phyloP scores from a whole-genome alignment of 1,140 invertebrate species.

The Colletes gigas region DNA sequence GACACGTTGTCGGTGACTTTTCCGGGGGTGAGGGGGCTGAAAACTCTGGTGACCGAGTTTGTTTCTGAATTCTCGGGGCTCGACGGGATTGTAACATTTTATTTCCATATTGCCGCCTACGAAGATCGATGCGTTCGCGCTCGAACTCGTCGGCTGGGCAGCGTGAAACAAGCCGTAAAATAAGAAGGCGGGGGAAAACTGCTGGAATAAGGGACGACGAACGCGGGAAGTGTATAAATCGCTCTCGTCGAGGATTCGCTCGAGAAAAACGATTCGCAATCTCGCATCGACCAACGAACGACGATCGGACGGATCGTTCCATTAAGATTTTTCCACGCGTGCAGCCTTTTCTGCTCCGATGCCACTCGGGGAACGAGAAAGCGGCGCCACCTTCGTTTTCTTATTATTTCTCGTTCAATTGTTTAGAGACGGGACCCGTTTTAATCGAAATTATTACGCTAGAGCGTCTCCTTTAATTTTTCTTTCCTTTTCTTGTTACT shows the following conservation, averaged over 20 bases:
- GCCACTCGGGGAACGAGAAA: background rate
- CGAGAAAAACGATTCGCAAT: slow-evolving; percentile 9
- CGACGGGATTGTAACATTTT: slow-evolving; percentile 26
- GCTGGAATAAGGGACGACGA: background rate
- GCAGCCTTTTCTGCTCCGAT: background rate
- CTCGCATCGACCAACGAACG: slow-evolving; percentile 17
- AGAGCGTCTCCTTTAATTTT: background rate
- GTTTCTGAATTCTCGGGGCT: background rate
- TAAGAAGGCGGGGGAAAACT: slow-evolving; percentile 14
- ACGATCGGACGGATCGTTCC: background rate
- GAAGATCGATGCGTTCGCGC: slow-evolving; percentile 24
- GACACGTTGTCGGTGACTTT: background rate
- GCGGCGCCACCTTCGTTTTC: too few relatives aligned
- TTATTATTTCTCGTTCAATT: background rate
- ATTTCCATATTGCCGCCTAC: slow-evolving; percentile 9
- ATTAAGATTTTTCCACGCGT: slow-evolving; percentile 30
- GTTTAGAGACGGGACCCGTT: background rate
- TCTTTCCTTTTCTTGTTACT: background rate
- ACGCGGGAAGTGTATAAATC: slow-evolving; percentile 18
- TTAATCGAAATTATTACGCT: background rate
- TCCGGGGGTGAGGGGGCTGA: background rate
- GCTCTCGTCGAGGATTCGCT: slow-evolving; percentile 2
- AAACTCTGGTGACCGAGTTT: slow-evolving; percentile 13
- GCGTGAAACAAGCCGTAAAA: slow-evolving; percentile 46
- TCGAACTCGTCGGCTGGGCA: background rate